Base-by-base conservation (phyloP, 2,888 invertebrate species). In the Sericinus montela region DNA sequence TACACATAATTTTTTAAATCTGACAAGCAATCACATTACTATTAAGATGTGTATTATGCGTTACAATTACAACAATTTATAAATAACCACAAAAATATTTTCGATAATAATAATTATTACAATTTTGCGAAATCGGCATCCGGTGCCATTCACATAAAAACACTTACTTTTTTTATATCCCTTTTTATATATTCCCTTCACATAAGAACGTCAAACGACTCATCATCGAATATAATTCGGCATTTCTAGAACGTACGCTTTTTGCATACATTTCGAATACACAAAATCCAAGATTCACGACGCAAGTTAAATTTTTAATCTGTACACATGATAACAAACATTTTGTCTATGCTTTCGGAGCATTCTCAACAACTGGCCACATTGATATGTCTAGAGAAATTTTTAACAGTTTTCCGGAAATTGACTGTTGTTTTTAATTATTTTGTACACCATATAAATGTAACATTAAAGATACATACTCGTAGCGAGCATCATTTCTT, bases 11-110 rank as follows among this genome's bases (percentile, higher is more conserved):
- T n/a, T 25, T 35, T 38, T 43, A 37, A 23, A 14, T 40, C 11
- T 19, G 11, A 42, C 19, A 51, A 43, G 46, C 46, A 51, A 42
- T 38, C 28, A 39, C 44, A 43, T 44, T 16, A 44, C 46, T 43
- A 44, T 43, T 13, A 37, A 47, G 43, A 47, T 35, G 41, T 11
- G n/a, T 30, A 38, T 50, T 64, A 63, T 63, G 63, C 57, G 63
- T 62, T 49, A 60, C 57, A 61, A 48, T 53, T 48, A 75, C 67
- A 70, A 76, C 69, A 67, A 61, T 19, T 68, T 69, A 75, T 74
- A 75, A 68, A 75, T 63, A 66, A 72, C 60, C 71, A 76, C 55
- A 59, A 66, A 69, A 60, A 66, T 62, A 61, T 63, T 48, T 47
- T 48, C 37, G 43, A 52, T 45, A 41, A 49, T 49, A 36, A 29